Percentiles rank a stretch among this genome's conserved stretches.
Conservation (phyloP, 2,888 invertebrate species). For the Drosophila longiperda region DNA sequence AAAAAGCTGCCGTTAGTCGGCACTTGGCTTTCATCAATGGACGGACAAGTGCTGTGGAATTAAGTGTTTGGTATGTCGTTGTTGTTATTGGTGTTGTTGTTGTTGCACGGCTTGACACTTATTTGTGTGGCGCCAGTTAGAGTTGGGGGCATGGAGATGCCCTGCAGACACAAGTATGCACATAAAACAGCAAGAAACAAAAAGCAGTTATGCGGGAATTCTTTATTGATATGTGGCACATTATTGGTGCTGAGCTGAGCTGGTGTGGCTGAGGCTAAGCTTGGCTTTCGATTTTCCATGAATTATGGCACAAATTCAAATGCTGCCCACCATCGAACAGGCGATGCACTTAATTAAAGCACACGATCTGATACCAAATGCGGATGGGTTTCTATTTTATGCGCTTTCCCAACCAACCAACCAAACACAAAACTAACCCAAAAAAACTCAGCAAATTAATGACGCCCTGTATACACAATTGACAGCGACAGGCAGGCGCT, state of each 20-base stretch:
- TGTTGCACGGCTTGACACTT: slow-evolving; percentile 45
- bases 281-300: slow-evolving; percentile 61
- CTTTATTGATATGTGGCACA: slow-evolving; percentile 76
- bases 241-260: slow-evolving; percentile 18
- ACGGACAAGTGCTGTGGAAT: slow-evolving; percentile 46
- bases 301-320: slow-evolving; percentile 58
- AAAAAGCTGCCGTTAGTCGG: slow-evolving; percentile 27
- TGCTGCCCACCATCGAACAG: slow-evolving; percentile 49
- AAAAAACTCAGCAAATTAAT: slow-evolving; percentile 45
- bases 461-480: slow-evolving; percentile 57
- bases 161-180: slow-evolving; percentile 52
- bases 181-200: slow-evolving; percentile 40
- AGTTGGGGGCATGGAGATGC: slow-evolving; percentile 31
- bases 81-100: slow-evolving; percentile 6
- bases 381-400: slow-evolving; percentile 64
- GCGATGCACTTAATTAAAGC: slow-evolving; percentile 58
- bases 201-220: slow-evolving; percentile 61
- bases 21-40: slow-evolving; percentile 63
- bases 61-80: slow-evolving; percentile 26
- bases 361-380: slow-evolving; percentile 46
- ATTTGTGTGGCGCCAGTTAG: slow-evolving; percentile 46
- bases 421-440: slow-evolving; percentile 3
- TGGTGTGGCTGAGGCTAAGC: slow-evolving; percentile 22
- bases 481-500: slow-evolving; percentile 60
- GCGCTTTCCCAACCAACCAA: slow-evolving; percentile 58